These are phyloP conservation scores for Rhadinocentrus ornatus DNA, from an alignment of 2,797 vertebrate species.

Conservation along the genomic window DNA sequence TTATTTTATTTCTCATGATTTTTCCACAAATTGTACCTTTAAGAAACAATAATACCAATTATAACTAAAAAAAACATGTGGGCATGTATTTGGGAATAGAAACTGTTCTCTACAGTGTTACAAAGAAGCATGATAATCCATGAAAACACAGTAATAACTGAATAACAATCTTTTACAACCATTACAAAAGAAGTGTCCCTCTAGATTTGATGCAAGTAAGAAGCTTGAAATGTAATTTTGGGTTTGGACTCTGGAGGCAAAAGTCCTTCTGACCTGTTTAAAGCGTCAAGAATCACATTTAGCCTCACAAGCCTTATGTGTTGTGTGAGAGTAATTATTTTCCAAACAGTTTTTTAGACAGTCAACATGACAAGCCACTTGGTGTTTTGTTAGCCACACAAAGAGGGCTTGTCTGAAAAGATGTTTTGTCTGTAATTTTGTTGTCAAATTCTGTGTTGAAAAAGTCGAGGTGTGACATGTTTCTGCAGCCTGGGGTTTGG, in stretches of 20 bases:
- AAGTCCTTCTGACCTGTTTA: slow-evolving; percentile 47
- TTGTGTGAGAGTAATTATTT: slow-evolving; percentile 45
- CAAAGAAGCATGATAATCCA: neutral
- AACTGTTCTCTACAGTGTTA: neutral
- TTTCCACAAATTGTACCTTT: neutral
- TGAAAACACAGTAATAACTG: slow-evolving; percentile 33
- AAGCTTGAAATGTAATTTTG: slow-evolving; percentile 45
- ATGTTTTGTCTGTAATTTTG: slow-evolving; percentile 18
- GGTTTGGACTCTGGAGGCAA: slow-evolving; percentile 29
- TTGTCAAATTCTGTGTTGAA: slow-evolving; percentile 4
- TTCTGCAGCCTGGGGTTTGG: neutral
- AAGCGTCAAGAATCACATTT: slow-evolving; percentile 38
- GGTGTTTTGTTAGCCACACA: slow-evolving; percentile 18
- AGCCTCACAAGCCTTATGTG: slow-evolving; percentile 14
- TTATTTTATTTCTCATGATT: neutral
- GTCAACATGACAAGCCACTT: slow-evolving; percentile 23
- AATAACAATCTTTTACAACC: slow-evolving; percentile 18
- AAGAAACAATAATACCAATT: neutral
- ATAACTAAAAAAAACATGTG: neutral
- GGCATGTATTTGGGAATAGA: neutral
- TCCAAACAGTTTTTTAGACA: slow-evolving; percentile 17
- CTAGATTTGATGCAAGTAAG: slow-evolving; percentile 22
- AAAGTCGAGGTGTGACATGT: neutral
- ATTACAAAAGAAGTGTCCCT: slow-evolving; percentile 5
- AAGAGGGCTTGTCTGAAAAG: neutral